phyloP scores from a whole-genome alignment of 2,113 vertebrate species.

The Gymnobelideus leadbeateri region DNA sequence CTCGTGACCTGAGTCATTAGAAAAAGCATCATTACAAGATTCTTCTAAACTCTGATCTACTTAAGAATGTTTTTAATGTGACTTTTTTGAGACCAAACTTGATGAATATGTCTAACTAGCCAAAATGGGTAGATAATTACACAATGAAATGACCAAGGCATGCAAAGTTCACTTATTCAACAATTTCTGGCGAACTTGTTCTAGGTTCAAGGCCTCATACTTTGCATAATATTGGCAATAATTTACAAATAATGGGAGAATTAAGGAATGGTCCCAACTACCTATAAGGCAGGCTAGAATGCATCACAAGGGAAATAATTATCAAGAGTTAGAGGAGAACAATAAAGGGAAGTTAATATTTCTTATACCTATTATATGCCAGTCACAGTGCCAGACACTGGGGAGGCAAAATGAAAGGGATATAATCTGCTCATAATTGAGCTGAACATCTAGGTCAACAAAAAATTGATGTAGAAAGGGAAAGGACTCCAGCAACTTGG shows the following conservation, averaged over 20 bases:
- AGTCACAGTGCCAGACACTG: not conserved
- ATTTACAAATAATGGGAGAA: not conserved
- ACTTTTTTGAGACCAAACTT: not conserved
- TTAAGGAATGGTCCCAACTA: not conserved
- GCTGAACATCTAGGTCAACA: not conserved
- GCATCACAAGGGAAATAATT: not conserved
- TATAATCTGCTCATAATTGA: not conserved
- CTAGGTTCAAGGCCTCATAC: not conserved
- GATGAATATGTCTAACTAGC: not conserved
- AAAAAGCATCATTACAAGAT: not conserved
- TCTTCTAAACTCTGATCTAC: not conserved
- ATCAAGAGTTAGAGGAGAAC: not conserved
- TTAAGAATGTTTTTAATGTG: not conserved
- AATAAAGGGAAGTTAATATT: not conserved
- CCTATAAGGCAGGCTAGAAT: not conserved
- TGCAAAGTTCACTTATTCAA: not conserved
- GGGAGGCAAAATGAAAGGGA: not conserved
- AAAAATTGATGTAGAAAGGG: not conserved
- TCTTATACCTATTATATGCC: not conserved
- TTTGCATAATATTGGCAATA: not conserved
- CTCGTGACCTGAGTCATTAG: not conserved
- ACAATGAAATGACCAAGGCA: not conserved
- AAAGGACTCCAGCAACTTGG: not conserved
- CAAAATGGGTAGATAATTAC: not conserved
- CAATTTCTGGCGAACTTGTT: not conserved